Base-by-base conservation (phyloP, 1,140 invertebrate genomes). In the Schlechtendalia chinensis region DNA sequence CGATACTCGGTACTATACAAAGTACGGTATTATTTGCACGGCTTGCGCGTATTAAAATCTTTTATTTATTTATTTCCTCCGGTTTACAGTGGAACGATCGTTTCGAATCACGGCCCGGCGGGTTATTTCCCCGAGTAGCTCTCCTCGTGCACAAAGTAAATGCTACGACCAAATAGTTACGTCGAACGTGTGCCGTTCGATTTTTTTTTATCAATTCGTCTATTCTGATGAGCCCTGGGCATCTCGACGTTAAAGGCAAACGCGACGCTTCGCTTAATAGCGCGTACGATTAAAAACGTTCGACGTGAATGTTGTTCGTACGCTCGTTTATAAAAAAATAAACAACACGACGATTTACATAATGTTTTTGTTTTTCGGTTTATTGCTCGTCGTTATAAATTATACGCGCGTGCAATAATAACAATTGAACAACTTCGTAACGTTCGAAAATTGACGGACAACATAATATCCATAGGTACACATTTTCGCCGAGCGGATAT, bases 61-160 rank as follows among this genome's bases (percentile, higher is more conserved):
- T 65, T 65, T 45, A 69, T 69, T 47, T 24, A 69, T 24, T 69
- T 24, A 65, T 69, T 69, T 47, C n/a, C n/a, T 45, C 50, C 16
- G 22, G 45, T 69, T 50, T 50, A 50, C 67, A 69, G 17, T 27
- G 17, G 45, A 69, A 50, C n/a, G 12, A 50, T 6, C 17, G 27
- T 69, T 69, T 69, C 2, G 24, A 50, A 69, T 22, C 11, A 45
- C n/a, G 10, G n/a, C 39, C n/a, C 14, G 24, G 27, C 45, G 39
- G 22, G 67, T 69, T 69, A 47, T 69, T 69, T 69, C 45, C 8
- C 6, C 47, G 39, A 27, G 27, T 27, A 27, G 45, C 45, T 69
- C 39, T 50, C 8, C n/a, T n/a, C n/a, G n/a, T n/a, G 24, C 8
- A 16, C 39, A 69, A 17, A 27, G 45, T 19, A 50, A 69, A 50